Base-by-base conservation (phyloP, 1,140 invertebrate genomes). In the Drosophila elegans region DNA sequence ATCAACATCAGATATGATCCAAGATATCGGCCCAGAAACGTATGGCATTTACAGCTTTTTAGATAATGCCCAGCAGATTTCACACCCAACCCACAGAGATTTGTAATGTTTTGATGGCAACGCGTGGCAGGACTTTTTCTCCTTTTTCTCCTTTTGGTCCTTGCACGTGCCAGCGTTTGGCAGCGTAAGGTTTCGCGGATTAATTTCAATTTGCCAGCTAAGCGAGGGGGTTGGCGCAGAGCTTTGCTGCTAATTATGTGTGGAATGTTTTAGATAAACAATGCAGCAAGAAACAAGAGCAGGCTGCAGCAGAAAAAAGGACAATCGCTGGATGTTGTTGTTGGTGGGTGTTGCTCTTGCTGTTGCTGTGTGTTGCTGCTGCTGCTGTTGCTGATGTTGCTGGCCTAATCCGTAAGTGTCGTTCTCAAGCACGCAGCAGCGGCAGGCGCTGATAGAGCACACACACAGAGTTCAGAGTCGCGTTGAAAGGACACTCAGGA, bases 361-460 rank as follows among this genome's bases (percentile, higher is more conserved):
- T 63, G 52, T 7, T 72, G 51, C 12, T 46, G 16, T 21, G 16
- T 21, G 16, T 21, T 21, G 16, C 16, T 21, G 66, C 38, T 69
- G 53, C 0, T 75, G 45, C 48, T 74, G 66, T 12, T 78, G 44
- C 41, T 72, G 77, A 48, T 78, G 62, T 25, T 67, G 76, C 63
- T 63, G 80, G 80, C 78, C 80, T 91, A 91, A 91, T 91, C 90
- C 90, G 76, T 80, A 88, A 91, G 82, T 91, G 78, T 90, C 90
- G 80, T 79, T 79, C 81, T 81, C 60, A 90, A 78, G 83, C 90
- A 91, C 90, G 90, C 80, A 91, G 63, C 72, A 66, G 74, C 72
- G 77, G 61, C 76, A 75, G 57, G 61, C 75, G 62, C 82, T 80
- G 90, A 91, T 91, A 91, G 90, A 90, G 90, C 90, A 91, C 90